These are phyloP conservation scores for Xylota sylvarum DNA, from an alignment of 2,888 invertebrate species.

Conservation along the genomic window DNA sequence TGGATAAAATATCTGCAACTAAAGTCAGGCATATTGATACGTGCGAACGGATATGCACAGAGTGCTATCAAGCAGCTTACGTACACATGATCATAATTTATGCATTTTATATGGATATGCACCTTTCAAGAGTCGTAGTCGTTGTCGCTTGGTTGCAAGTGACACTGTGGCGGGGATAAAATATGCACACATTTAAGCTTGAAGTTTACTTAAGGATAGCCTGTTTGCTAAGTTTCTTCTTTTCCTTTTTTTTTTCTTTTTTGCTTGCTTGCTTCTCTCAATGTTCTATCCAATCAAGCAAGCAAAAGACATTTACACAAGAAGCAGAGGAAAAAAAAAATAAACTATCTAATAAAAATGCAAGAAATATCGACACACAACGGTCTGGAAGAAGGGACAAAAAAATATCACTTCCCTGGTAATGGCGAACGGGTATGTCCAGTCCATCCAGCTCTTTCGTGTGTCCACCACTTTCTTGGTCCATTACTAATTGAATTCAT, in stretches of 20 bases:
- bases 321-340: background rate
- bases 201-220: slow-evolving; percentile 32
- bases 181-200: slow-evolving; percentile 63
- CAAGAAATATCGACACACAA: slow-evolving; percentile 50
- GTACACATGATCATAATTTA: slow-evolving; percentile 72
- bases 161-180: slow-evolving; percentile 56
- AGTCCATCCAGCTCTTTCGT: background rate
- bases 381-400: slow-evolving; percentile 1
- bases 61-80: slow-evolving; percentile 64
- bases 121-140: slow-evolving; percentile 61
- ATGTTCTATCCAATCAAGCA: slow-evolving; percentile 56
- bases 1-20: slow-evolving; percentile 73
- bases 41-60: slow-evolving; percentile 51
- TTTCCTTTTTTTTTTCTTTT: slow-evolving; percentile 4
- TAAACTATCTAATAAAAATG: slow-evolving; percentile 57
- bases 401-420: slow-evolving; percentile 27
- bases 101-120: slow-evolving; percentile 75
- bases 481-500: slow-evolving; percentile 70
- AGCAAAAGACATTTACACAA: slow-evolving; percentile 26
- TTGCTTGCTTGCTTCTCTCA: slow-evolving; percentile 12
- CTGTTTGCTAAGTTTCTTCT: slow-evolving; percentile 24
- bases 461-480: slow-evolving; percentile 21
- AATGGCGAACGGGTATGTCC: slow-evolving; percentile 27
- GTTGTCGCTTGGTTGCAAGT: slow-evolving; percentile 35
- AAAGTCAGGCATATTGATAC: slow-evolving; percentile 71